Base-by-base conservation (phyloP, 1,140 invertebrate genomes). In the Atopsyche davidsoni region DNA sequence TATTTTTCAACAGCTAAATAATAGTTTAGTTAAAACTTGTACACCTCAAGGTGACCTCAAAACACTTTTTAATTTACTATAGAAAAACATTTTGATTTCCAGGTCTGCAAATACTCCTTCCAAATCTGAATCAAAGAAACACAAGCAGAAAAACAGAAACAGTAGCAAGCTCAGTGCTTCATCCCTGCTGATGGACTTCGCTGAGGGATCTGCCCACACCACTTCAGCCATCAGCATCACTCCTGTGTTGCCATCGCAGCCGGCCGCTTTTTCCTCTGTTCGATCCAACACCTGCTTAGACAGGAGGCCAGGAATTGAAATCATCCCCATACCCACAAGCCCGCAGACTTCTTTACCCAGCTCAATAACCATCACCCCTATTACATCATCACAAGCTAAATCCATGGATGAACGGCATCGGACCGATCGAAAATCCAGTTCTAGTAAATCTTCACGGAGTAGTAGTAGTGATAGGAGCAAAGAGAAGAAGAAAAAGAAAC, bases 361-460 rank as follows among this genome's bases (percentile, higher is more conserved):
- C 64, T 87, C 86, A 2, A 87, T 91, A 14, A 91, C 89, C 0
- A 91, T 92, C 31, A 91, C 88, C 0, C 87, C 88, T 3, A 86
- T 87, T 10, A 75, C 78, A 1, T 75, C 78, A 53, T 79, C 70
- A 22, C 77, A 69, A 60, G 66, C 66, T 49, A 80, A 77, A 60
- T 67, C 65, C 2, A 51, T 78, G 21, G 72, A 69, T 40, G 83
- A 85, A 49, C 82, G 81, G 13, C 75, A 77, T 39, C 73, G 66
- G 47, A 75, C 78, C 36, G 80, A 85, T 46, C 76, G 78, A 58
- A 84, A 82, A 59, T 82, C 77, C 25, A 77, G 75, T 40, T 78
- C 77, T 61, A 81, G 75, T 49, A 68, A 71, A 45, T 67, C 66
- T 35, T 64, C 53, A 46, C 57, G 46, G 57, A 62, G 22, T 61